Percentiles rank a stretch among this genome's conserved stretches.
Evolutionary conservation across 2,113 vertebrate genomes (phyloP).

Genomic region (Neogale vison): DNA sequence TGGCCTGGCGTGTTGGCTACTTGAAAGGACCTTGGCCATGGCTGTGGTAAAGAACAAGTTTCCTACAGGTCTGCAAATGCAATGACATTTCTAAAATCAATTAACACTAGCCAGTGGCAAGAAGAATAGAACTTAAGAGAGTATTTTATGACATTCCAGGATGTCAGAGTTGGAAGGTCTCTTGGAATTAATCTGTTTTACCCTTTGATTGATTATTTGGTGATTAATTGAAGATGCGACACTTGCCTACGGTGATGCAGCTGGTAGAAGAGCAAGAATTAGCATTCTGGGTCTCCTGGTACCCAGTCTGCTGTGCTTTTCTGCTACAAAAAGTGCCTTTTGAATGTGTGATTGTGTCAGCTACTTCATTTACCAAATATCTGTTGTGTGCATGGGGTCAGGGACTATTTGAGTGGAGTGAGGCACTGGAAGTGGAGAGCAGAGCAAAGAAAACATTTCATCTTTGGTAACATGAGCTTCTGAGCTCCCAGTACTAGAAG

Average conservation of each 20-base stretch:
- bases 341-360: background rate
- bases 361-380: background rate
- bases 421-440: background rate
- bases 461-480: background rate
- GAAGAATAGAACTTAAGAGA: background rate
- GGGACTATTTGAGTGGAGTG: background rate
- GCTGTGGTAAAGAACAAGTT: background rate
- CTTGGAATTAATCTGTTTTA: background rate
- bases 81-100: background rate
- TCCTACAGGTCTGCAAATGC: background rate
- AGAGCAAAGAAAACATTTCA: background rate
- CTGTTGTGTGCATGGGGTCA: background rate
- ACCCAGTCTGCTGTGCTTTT: background rate
- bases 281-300: background rate
- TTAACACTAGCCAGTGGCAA: background rate
- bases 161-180: background rate
- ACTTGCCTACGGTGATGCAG: background rate
- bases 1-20: background rate
- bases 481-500: background rate
- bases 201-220: background rate
- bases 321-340: background rate
- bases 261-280: background rate
- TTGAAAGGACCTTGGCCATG: slow-evolving; percentile 26
- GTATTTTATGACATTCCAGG: background rate
- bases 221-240: background rate